Percentiles rank a stretch among this genome's conserved stretches.
These are phyloP conservation scores for Cercocebus atys DNA, from an alignment of 2,113 vertebrate species.

Conservation along the genomic window DNA sequence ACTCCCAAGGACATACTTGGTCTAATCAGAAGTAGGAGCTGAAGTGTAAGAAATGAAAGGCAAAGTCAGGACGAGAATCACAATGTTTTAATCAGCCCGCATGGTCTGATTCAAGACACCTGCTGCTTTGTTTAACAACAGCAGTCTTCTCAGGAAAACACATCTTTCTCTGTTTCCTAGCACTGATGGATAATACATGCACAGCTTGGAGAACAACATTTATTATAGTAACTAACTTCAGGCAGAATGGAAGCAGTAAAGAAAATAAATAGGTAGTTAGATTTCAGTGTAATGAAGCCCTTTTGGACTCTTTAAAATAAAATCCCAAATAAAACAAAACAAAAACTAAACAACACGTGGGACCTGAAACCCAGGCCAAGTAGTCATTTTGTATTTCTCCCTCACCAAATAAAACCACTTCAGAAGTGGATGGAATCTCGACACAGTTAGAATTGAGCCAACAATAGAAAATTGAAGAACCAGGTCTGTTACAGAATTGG, in stretches of 20 bases:
- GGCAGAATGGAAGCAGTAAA: slow-evolving; percentile 42
- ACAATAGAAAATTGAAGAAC: neutral
- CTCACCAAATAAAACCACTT: neutral
- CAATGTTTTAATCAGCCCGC: slow-evolving; percentile 20
- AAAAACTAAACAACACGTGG: slow-evolving; percentile 19
- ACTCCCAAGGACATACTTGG: slow-evolving; percentile 48
- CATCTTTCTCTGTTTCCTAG: slow-evolving; percentile 52
- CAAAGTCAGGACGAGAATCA: neutral
- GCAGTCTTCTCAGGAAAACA: slow-evolving; percentile 17
- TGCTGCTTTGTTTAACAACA: slow-evolving; percentile 47
- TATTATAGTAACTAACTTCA: slow-evolving; percentile 57
- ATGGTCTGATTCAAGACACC: slow-evolving; percentile 30
- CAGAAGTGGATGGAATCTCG: neutral
- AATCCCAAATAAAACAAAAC: slow-evolving; percentile 21
- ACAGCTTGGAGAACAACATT: slow-evolving; percentile 14
- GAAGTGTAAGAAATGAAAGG: slow-evolving; percentile 44
- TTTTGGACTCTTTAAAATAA: slow-evolving; percentile 50
- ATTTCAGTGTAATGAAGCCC: neutral
- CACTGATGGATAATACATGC: slow-evolving; percentile 4
- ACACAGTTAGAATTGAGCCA: neutral
- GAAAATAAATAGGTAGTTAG: slow-evolving; percentile 50
- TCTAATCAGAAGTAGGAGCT: slow-evolving; percentile 34
- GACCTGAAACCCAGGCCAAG: slow-evolving; percentile 1
- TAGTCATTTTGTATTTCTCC: neutral
- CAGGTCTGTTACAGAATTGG: neutral